These are phyloP conservation scores for Helicolenus hilgendorfi DNA, from an alignment of 2,797 vertebrate genomes.

Conservation along the genomic window DNA sequence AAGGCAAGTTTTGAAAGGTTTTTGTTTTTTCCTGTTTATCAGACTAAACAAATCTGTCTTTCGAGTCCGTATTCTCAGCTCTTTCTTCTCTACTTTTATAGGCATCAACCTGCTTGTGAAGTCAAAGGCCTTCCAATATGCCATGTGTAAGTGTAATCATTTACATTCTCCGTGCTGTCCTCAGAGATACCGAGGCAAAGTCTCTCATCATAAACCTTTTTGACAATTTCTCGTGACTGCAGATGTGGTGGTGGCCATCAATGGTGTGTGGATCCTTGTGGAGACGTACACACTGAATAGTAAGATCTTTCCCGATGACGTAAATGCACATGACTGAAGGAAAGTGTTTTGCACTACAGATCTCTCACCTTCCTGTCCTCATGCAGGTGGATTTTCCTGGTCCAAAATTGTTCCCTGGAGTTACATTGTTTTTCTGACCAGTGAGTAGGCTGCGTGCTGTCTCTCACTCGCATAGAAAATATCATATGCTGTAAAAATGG, in stretches of 20 bases:
- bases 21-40: background rate
- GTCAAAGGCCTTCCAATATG: slow-evolving; percentile 95
- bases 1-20: slow-evolving; percentile 87
- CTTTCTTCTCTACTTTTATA: slow-evolving; percentile 65
- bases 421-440: slow-evolving; percentile 97
- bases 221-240: slow-evolving; percentile 42
- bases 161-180: background rate
- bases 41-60: background rate
- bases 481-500: background rate
- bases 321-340: background rate
- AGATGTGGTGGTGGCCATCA: slow-evolving; percentile 97
- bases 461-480: background rate
- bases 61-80: background rate
- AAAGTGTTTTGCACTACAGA: background rate
- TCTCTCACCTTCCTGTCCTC: slow-evolving; percentile 2
- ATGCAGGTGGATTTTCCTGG: slow-evolving; percentile 94
- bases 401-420: slow-evolving; percentile 95
- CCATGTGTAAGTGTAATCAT: slow-evolving; percentile 95
- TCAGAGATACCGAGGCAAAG: background rate
- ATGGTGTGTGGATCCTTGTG: slow-evolving; percentile 97
- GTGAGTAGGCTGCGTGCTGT: slow-evolving; percentile 85
- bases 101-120: slow-evolving; percentile 98
- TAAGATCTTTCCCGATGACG: slow-evolving; percentile 72
- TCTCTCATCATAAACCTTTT: background rate
- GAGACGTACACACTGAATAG: slow-evolving; percentile 95